Conservation (phyloP, 2,113 vertebrate species). For the Puntigrus tetrazona region DNA sequence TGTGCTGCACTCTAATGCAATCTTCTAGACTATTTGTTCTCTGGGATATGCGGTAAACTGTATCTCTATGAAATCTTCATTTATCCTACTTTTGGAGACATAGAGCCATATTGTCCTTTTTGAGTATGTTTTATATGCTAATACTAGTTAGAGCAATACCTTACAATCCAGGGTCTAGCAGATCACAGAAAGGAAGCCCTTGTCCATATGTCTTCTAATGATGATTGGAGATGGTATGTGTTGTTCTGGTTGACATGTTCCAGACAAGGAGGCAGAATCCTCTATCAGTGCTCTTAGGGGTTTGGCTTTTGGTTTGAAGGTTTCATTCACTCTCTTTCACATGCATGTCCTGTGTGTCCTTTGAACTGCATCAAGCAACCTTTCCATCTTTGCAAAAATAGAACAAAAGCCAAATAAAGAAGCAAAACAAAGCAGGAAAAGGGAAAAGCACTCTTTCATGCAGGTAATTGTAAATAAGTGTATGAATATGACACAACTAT, state of each 20-base stretch:
- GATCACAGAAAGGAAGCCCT: constrained; percentile 80
- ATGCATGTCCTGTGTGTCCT: constrained; percentile 88
- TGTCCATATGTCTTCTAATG: constrained; percentile 85
- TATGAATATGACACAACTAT: constrained; percentile 95
- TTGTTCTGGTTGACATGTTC: constrained; percentile 76
- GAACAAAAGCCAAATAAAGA: constrained; percentile 66
- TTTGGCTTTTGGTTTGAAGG: constrained; percentile 80
- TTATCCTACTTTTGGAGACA: constrained; percentile 1
- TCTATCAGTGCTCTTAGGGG: constrained; percentile 84
- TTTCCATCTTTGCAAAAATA: constrained; percentile 71
- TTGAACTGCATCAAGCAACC: constrained; percentile 79
- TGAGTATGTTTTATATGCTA: constrained; percentile 27
- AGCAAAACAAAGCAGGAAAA: constrained; percentile 80
- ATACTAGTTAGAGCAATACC: constrained; percentile 23
- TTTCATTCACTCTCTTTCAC: constrained; percentile 80
- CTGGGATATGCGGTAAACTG: not conserved
- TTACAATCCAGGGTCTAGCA: constrained; percentile 67
- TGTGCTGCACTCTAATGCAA: not conserved
- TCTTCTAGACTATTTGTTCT: not conserved
- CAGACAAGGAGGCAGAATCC: constrained; percentile 84
- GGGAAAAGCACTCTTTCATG: constrained; percentile 75
- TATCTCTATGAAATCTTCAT: not conserved
- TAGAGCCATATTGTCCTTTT: constrained; percentile 31
- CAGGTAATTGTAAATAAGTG: constrained; percentile 86
- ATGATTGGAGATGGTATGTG: constrained; percentile 84